A percentile compares a stretch with the other conserved stretches of the same genome.
Evolutionary conservation across 35 echinoderm and acorn worm genomes (phyloP).

Genomic region (Ophioderma brevispina): DNA sequence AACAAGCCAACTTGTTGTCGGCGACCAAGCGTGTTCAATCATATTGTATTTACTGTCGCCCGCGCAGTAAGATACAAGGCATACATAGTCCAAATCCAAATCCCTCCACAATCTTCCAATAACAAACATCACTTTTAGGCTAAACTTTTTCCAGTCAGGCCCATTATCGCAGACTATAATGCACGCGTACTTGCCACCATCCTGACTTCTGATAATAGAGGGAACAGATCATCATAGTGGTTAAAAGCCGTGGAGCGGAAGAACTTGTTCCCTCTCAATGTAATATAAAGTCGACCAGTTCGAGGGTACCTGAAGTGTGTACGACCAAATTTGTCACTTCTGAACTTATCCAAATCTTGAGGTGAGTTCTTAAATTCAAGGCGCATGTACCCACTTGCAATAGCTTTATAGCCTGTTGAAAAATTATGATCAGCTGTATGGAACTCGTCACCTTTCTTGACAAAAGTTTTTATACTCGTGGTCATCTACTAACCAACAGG

Average conservation of each 20-base stretch:
- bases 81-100: not conserved
- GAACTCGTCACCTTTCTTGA: not conserved
- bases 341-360: not conserved
- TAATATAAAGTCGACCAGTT: not conserved
- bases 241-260: not conserved
- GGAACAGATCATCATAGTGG: not conserved
- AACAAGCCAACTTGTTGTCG: not conserved
- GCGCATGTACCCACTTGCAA: not conserved
- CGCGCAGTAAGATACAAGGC: not conserved
- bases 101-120: conserved; percentile 18
- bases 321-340: not conserved
- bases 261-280: not conserved
- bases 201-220: not conserved
- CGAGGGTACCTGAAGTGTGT: not conserved
- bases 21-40: conserved; percentile 31
- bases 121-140: not conserved
- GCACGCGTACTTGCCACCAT: not conserved
- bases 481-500: not conserved
- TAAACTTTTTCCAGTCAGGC: conserved; percentile 23
- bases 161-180: not conserved
- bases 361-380: not conserved
- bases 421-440: not conserved
- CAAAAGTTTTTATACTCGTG: not conserved
- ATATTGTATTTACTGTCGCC: conserved; percentile 19
- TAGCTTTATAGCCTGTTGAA: not conserved